These are phyloP conservation scores for Pseudanteris insignis DNA, from an alignment of 2,888 invertebrate genomes.

Conservation along the genomic window DNA sequence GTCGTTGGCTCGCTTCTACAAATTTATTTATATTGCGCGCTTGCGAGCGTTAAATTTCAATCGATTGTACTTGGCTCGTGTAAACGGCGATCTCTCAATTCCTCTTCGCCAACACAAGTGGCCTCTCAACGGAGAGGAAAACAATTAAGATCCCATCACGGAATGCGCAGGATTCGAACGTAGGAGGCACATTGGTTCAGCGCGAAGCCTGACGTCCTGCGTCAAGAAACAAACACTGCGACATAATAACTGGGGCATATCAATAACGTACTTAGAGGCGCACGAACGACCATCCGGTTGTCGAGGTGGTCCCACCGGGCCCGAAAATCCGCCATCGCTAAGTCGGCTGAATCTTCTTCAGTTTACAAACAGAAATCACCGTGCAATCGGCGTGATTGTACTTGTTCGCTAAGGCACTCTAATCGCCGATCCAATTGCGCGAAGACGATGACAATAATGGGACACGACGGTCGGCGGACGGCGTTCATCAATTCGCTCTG, in stretches of 20 bases:
- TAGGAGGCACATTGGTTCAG: constrained; percentile 58
- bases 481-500: constrained; percentile 9
- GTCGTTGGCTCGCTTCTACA: constrained; percentile 6
- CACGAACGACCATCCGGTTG: constrained; percentile 52
- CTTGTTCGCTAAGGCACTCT: constrained; percentile 63
- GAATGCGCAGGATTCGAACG: constrained; percentile 50
- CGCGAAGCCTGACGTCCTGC: constrained; percentile 62
- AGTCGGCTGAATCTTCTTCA: no score
- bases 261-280: constrained; percentile 52
- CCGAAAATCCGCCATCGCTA: constrained; percentile 30
- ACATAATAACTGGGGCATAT: constrained; percentile 48
- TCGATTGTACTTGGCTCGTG: constrained; percentile 3
- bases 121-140: constrained; percentile 43
- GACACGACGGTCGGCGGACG: constrained; percentile 10
- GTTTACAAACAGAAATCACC: constrained; percentile 67
- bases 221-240: constrained; percentile 53
- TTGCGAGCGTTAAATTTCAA: constrained; percentile 16
- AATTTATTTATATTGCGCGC: constrained; percentile 19
- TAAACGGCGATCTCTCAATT: constrained; percentile 35
- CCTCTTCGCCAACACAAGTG: constrained; percentile 38
- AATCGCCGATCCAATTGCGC: constrained; percentile 47
- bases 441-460: constrained; percentile 16
- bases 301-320: constrained; percentile 33
- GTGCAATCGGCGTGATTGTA: constrained; percentile 66
- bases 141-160: constrained; percentile 22